Evolutionary conservation across 2,797 vertebrate genomes (phyloP).

Genomic region (Leptatherina wallacei): DNA sequence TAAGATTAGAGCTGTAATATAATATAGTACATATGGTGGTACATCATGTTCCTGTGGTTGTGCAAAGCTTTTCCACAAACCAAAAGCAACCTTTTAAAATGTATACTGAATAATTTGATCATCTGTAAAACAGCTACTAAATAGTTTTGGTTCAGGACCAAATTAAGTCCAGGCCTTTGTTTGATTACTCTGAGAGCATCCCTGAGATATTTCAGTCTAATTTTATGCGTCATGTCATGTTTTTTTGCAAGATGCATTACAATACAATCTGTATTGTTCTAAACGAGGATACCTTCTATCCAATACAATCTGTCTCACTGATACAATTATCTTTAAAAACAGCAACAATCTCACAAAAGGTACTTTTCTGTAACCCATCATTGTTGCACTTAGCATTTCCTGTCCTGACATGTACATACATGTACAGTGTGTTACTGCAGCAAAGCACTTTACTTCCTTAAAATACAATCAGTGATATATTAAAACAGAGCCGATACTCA

Average conservation of each 20-base stretch:
- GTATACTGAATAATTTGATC: background rate
- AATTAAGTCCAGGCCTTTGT: background rate
- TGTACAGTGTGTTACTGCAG: background rate
- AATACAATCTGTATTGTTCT: background rate
- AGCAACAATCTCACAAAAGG: background rate
- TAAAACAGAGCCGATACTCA: conserved; percentile 1
- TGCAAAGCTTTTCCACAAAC: background rate
- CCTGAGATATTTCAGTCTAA: background rate
- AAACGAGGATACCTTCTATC: background rate
- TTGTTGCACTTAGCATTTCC: background rate
- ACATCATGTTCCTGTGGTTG: too few relatives aligned
- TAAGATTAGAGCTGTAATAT: too few relatives aligned
- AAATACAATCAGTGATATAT: background rate
- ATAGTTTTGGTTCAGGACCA: background rate
- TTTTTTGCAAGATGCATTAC: background rate
- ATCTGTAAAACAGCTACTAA: background rate
- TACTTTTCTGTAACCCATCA: background rate
- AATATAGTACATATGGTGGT: too few relatives aligned
- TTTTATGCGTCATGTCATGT: background rate
- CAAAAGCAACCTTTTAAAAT: background rate
- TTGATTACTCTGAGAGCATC: background rate
- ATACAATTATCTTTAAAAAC: background rate
- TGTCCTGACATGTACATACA: background rate
- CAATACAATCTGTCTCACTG: conserved; percentile 1
- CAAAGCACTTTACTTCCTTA: background rate